phyloP scores from a whole-genome alignment of 30 jellyfish, hydroid and myxozoan genomes.

The Sanderia malayensis region DNA sequence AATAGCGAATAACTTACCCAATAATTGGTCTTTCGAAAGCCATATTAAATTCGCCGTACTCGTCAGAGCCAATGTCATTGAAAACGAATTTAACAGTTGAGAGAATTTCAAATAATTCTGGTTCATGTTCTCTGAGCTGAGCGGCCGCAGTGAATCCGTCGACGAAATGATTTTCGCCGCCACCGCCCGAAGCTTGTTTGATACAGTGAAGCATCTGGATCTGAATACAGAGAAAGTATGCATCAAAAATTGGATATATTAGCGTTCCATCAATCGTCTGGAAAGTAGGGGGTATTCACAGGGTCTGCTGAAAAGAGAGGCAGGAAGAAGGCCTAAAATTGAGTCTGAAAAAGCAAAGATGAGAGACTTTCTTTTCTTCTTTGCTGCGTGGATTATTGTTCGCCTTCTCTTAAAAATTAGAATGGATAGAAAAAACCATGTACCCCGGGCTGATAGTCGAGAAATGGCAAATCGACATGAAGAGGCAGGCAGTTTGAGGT shows the following conservation, averaged over 20 bases:
- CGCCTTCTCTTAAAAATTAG: too few relatives aligned
- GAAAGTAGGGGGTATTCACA: background rate
- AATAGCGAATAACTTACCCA: slow-evolving; percentile 38
- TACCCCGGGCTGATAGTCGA: slow-evolving; percentile 81
- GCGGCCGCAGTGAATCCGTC: slow-evolving; percentile 71
- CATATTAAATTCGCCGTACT: slow-evolving; percentile 57
- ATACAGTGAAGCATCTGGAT: slow-evolving; percentile 74
- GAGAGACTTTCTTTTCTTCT: background rate
- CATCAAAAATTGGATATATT: background rate
- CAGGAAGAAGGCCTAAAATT: background rate
- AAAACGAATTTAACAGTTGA: slow-evolving; percentile 55
- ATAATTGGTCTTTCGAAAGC: slow-evolving; percentile 70
- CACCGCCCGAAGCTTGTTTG: slow-evolving; percentile 51
- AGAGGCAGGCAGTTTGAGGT: slow-evolving; percentile 59
- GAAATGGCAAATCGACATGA: slow-evolving; percentile 72
- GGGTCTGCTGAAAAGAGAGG: background rate
- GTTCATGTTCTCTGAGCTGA: slow-evolving; percentile 30
- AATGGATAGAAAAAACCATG: background rate
- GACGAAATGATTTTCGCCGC: slow-evolving; percentile 71
- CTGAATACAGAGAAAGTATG: too few relatives aligned
- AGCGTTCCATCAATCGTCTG: background rate
- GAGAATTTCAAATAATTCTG: slow-evolving; percentile 66
- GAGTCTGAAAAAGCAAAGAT: background rate
- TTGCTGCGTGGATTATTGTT: background rate
- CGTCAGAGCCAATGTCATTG: slow-evolving; percentile 64